A percentile compares a stretch with the other conserved stretches of the same genome.
These are phyloP conservation scores for Callosobruchus maculatus DNA, from an alignment of 2,888 invertebrate species.

Conservation along the genomic window DNA sequence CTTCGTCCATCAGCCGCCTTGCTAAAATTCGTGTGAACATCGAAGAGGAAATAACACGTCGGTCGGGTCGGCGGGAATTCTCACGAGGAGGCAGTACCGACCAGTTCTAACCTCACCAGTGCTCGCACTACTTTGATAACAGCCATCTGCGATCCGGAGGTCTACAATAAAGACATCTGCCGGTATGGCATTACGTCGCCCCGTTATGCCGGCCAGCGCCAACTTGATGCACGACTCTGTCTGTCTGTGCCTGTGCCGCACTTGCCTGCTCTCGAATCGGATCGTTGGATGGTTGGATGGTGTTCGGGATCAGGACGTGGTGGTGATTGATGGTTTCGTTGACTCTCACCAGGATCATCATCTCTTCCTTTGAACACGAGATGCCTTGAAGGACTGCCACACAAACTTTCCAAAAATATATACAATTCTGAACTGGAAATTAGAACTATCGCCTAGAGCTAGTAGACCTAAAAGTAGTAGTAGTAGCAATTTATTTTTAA, in stretches of 20 bases:
- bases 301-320: too few species aligned
- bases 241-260: not conserved
- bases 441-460: too few species aligned
- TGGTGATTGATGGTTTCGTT: not conserved
- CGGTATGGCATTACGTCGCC: not conserved
- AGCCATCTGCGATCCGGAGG: slow-evolving; percentile 7
- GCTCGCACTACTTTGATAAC: slow-evolving; percentile 8
- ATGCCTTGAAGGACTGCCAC: too few species aligned
- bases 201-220: not conserved
- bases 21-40: slow-evolving; percentile 9
- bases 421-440: too few species aligned
- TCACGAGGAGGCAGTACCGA: slow-evolving; percentile 6
- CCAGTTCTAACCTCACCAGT: not conserved
- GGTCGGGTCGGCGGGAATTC: slow-evolving; percentile 4
- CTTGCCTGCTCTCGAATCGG: not conserved
- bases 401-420: too few species aligned
- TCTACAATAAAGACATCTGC: slow-evolving; percentile 5
- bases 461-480: too few species aligned
- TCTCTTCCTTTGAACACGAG: too few species aligned
- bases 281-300: too few species aligned
- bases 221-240: not conserved
- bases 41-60: slow-evolving; percentile 9
- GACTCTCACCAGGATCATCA: not conserved
- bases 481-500: too few species aligned
- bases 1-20: too few species aligned